A percentile compares a stretch with the other conserved stretches of the same genome.
Conservation (phyloP, 2,113 vertebrate genomes). For the Oceanites oceanicus region DNA sequence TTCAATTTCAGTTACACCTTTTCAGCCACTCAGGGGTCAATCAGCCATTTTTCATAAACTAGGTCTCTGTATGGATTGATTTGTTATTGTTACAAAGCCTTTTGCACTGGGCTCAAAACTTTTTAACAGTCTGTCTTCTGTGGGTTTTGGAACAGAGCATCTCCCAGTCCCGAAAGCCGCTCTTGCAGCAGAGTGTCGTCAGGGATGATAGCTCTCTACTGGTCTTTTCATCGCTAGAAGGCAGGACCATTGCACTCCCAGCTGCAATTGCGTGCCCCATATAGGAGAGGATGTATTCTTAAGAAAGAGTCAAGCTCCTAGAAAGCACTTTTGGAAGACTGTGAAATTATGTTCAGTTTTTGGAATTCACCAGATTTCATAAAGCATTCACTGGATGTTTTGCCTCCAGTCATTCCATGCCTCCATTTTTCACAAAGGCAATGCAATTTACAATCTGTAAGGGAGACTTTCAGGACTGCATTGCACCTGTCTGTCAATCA, state of each 20-base stretch:
- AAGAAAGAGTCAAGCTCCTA: not conserved
- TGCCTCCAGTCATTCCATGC: not conserved
- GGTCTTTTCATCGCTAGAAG: rapidly evolving
- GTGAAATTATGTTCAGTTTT: not conserved
- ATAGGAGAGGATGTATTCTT: not conserved
- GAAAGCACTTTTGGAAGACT: not conserved
- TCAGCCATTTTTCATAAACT: not conserved
- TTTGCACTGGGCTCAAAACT: not conserved
- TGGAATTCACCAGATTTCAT: not conserved
- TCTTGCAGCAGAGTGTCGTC: not conserved
- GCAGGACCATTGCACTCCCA: not conserved
- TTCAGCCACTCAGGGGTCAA: not conserved
- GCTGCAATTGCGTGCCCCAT: not conserved
- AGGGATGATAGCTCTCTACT: not conserved
- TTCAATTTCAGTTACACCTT: not conserved
- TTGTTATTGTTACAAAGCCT: slow-evolving; percentile 44
- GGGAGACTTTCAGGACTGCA: not conserved
- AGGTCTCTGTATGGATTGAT: slow-evolving; percentile 2
- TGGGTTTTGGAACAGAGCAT: not conserved
- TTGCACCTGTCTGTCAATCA: not conserved
- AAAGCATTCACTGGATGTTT: not conserved
- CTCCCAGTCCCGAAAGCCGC: not conserved
- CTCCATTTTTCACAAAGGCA: rapidly evolving
- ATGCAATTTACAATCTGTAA: not conserved
- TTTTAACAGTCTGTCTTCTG: not conserved